Percentiles rank a stretch among this genome's conserved stretches.
Conservation (phyloP, 2,888 invertebrate genomes). For the Diachrysia chrysitis region DNA sequence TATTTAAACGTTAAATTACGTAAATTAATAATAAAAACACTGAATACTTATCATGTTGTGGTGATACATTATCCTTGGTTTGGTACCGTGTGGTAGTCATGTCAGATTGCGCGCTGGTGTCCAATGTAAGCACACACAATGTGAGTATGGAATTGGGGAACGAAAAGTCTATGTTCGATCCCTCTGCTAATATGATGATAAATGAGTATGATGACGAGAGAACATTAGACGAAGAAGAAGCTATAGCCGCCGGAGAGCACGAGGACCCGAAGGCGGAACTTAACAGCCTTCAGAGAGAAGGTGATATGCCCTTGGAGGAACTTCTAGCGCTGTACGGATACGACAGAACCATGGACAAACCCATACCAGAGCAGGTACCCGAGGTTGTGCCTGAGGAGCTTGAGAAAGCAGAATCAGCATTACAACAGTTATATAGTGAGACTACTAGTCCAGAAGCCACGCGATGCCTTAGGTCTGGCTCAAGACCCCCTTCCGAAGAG, state of each 20-base stretch:
- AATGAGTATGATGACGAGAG: constrained; percentile 99
- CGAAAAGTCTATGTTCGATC: constrained; percentile 94
- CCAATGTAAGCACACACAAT: constrained; percentile 88
- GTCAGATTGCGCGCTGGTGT: constrained; percentile 88
- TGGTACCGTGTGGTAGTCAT: constrained; percentile 82
- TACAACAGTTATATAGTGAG: constrained; percentile 83
- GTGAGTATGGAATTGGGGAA: constrained; percentile 88
- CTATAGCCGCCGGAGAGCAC: constrained; percentile 95
- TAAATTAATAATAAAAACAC: constrained; percentile 60
- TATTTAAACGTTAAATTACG: constrained; percentile 64
- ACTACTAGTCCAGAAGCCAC: constrained; percentile 82
- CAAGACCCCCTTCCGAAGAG: constrained; percentile 94
- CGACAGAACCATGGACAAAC: constrained; percentile 85
- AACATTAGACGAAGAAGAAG: constrained; percentile 99
- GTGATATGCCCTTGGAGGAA: constrained; percentile 98
- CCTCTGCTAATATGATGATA: constrained; percentile 98
- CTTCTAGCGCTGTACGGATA: constrained; percentile 96
- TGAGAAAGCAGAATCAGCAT: constrained; percentile 85
- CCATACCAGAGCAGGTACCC: constrained; percentile 72
- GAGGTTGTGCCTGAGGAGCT: constrained; percentile 79
- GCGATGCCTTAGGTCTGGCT: constrained; percentile 89
- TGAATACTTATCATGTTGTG: constrained; percentile 74
- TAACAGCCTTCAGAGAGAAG: constrained; percentile 96
- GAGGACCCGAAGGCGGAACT: constrained; percentile 96
- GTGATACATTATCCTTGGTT: constrained; percentile 73